Evolutionary conservation across 2,797 vertebrate species (phyloP).

Genomic region (Cheirogaleus major): DNA sequence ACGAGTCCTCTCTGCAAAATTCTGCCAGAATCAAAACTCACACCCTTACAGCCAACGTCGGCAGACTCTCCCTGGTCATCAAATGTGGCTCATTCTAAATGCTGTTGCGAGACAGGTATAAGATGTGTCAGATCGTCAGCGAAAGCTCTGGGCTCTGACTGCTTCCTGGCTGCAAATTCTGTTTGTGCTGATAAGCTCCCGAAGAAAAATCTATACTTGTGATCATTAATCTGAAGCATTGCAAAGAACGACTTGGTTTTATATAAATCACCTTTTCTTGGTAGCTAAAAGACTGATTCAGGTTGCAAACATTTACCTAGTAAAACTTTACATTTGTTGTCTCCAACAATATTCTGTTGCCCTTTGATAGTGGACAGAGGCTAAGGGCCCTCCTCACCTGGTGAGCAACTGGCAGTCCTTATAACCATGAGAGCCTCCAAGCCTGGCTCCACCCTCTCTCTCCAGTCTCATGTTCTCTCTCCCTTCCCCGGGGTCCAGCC

Average conservation of each 20-base stretch:
- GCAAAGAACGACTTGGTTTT: conserved; percentile 32
- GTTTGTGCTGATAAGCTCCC: conserved; percentile 19
- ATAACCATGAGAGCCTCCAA: fast-evolving
- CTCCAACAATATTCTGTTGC: too few species aligned
- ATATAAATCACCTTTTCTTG: conserved; percentile 64
- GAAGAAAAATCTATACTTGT: background rate
- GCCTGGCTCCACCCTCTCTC: background rate
- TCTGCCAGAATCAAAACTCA: background rate
- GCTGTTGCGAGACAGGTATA: background rate
- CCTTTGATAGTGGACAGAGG: background rate
- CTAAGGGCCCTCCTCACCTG: background rate
- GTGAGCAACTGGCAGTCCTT: fast-evolving
- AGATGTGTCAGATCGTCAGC: background rate
- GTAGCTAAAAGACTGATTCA: conserved; percentile 12
- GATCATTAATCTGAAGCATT: conserved; percentile 64
- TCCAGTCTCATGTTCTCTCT: background rate
- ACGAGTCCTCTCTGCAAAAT: background rate
- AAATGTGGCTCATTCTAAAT: background rate
- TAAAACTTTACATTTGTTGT: background rate
- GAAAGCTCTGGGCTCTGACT: background rate
- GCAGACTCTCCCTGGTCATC: background rate
- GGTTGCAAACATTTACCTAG: background rate
- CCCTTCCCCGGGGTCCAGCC: background rate
- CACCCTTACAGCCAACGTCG: fast-evolving
- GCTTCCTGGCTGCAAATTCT: background rate